These are phyloP conservation scores for Calycopis cecrops DNA, from an alignment of 1,140 invertebrate species.

Conservation along the genomic window DNA sequence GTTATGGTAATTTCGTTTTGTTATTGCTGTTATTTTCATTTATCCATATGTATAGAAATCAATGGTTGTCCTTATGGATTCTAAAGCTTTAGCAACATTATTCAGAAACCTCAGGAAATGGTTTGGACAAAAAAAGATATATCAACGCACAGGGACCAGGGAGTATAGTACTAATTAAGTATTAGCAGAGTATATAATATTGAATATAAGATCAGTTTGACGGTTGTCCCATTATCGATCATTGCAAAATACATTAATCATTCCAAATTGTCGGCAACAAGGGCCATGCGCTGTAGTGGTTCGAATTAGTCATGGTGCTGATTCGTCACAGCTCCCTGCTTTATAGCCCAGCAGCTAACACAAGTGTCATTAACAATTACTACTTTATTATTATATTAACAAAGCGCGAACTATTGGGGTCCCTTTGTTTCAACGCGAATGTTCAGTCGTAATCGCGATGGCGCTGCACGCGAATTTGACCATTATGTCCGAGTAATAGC, in stretches of 20 bases:
- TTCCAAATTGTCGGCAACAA: constrained; percentile 1
- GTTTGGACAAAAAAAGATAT: no score
- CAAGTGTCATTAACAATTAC: constrained; percentile 60
- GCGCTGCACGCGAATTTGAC: constrained; percentile 13
- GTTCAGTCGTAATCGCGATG: constrained; percentile 22
- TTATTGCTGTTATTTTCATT: no score
- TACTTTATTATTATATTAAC: constrained; percentile 64
- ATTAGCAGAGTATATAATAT: no score
- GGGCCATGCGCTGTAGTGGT: not conserved
- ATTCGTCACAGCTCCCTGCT: constrained; percentile 49
- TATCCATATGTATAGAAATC: no score
- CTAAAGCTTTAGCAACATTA: no score
- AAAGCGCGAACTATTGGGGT: constrained; percentile 46
- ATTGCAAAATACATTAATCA: not conserved
- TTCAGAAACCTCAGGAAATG: no score
- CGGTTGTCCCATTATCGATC: no score
- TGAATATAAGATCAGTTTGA: no score
- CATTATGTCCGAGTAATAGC: constrained; percentile 13
- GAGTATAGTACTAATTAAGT: no score
- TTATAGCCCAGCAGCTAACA: constrained; percentile 47
- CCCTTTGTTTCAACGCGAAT: constrained; percentile 61
- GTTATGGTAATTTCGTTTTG: no score
- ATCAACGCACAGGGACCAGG: no score
- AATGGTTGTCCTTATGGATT: no score
- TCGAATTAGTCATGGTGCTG: constrained; percentile 26